phyloP scores from a whole-genome alignment of 37 sponge, comb jelly and placozoan genomes.

The Mnemiopsis leidyi region DNA sequence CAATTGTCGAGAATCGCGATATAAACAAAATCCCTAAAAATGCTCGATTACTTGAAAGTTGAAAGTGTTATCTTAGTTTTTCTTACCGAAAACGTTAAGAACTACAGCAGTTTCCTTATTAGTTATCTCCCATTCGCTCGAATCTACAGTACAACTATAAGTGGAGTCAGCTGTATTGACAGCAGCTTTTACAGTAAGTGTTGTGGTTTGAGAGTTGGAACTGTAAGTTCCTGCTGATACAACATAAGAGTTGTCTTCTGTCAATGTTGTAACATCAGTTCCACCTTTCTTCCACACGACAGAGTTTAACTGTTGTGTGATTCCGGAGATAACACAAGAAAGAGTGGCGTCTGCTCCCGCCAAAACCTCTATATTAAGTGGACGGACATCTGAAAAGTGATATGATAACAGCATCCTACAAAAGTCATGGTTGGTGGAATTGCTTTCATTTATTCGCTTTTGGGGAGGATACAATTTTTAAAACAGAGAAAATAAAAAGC shows the following conservation, averaged over 20 bases:
- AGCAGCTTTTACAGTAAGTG: background rate
- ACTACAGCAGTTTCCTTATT: background rate
- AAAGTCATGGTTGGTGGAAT: no score
- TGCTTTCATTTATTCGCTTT: no score
- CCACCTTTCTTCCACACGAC: background rate
- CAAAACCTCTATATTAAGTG: background rate
- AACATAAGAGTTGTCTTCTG: background rate
- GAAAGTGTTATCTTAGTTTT: no score
- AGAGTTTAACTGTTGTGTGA: background rate
- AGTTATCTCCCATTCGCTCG: background rate
- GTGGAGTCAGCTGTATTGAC: background rate
- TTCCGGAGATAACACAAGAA: background rate
- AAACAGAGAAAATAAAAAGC: no score
- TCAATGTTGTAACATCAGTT: background rate
- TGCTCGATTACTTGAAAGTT: no score
- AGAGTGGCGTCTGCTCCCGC: background rate
- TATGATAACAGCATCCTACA: no score
- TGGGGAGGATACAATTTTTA: no score
- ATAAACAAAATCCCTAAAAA: no score
- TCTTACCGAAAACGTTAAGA: background rate
- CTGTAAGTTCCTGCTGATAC: background rate
- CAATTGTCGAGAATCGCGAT: background rate
- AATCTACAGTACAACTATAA: background rate
- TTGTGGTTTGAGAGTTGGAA: slow-evolving; percentile 12
- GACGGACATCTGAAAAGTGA: background rate